Conservation (phyloP, 2,797 vertebrate genomes). For the Siniperca obscura region DNA sequence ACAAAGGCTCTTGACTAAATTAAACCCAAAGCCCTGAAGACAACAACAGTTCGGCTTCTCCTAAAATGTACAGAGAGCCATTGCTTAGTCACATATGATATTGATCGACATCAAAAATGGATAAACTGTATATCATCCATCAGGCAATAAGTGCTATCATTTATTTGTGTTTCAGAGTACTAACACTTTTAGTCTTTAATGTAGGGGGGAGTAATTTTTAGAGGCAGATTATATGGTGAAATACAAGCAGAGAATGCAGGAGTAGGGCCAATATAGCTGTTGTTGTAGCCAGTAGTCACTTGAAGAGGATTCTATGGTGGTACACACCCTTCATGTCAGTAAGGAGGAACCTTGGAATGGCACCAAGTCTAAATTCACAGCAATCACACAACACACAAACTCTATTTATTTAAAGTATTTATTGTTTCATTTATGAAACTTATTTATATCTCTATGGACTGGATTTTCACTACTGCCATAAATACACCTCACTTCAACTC, state of each 20-base stretch:
- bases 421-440: slow-evolving; percentile 83
- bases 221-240: slow-evolving; percentile 50
- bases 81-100: slow-evolving; percentile 60
- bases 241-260: slow-evolving; percentile 48
- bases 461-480: slow-evolving; percentile 78
- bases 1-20: slow-evolving; percentile 48
- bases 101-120: slow-evolving; percentile 54
- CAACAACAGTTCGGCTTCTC: slow-evolving; percentile 28
- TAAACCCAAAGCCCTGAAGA: slow-evolving; percentile 40
- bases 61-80: slow-evolving; percentile 68
- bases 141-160: slow-evolving; percentile 85
- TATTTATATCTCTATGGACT: slow-evolving; percentile 84
- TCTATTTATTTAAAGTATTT: slow-evolving; percentile 86
- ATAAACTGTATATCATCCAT: slow-evolving; percentile 76
- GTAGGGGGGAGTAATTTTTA: slow-evolving; percentile 42
- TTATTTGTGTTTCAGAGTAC: slow-evolving; percentile 82
- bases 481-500: slow-evolving; percentile 62
- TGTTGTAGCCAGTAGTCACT: slow-evolving; percentile 50
- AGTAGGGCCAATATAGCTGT: slow-evolving; percentile 55
- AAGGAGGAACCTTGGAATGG: slow-evolving; percentile 45
- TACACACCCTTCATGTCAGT: slow-evolving; percentile 45
- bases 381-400: slow-evolving; percentile 73
- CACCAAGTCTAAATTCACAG: slow-evolving; percentile 73
- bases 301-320: slow-evolving; percentile 34
- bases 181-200: slow-evolving; percentile 76